Evolutionary conservation across 1,140 invertebrate genomes (phyloP).

Genomic region (Probaryconus sp.): DNA sequence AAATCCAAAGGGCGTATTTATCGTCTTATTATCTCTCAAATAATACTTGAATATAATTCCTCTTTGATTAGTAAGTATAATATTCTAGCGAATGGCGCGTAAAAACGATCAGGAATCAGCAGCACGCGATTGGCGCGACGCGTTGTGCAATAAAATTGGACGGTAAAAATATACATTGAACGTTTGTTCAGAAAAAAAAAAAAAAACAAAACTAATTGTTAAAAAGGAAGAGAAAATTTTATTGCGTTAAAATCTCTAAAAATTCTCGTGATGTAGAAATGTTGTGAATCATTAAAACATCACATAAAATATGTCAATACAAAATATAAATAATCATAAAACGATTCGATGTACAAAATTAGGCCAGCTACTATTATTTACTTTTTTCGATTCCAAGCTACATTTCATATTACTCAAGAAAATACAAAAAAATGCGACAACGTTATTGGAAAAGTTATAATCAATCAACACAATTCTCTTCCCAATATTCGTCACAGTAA

Average conservation of each 20-base stretch:
- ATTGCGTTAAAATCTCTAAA: too few relatives aligned
- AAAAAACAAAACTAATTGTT: background rate
- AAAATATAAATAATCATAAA: conserved; percentile 24
- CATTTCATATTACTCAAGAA: too few relatives aligned
- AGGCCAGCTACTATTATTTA: too few relatives aligned
- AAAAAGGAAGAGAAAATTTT: conserved; percentile 15
- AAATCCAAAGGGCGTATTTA: background rate
- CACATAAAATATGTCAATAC: conserved; percentile 4
- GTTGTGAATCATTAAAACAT: conserved; percentile 14
- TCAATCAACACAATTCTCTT: too few relatives aligned
- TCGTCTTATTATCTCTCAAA: background rate
- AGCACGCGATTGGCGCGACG: conserved; percentile 34
- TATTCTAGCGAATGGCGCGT: background rate
- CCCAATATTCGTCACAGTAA: too few relatives aligned
- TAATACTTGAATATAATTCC: background rate
- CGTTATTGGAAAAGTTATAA: too few relatives aligned
- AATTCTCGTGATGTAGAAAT: background rate
- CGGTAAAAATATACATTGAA: conserved; percentile 24
- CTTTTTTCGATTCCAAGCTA: too few relatives aligned
- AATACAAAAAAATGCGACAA: too few relatives aligned
- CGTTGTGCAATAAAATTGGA: conserved; percentile 42
- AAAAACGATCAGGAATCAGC: conserved; percentile 15
- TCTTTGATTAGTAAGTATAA: background rate
- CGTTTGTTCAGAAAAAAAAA: background rate
- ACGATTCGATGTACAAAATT: conserved; percentile 47